A percentile compares a stretch with the other conserved stretches of the same genome.
Conservation (phyloP, 23 tunicate genomes). For the Phallusia fumigata region DNA sequence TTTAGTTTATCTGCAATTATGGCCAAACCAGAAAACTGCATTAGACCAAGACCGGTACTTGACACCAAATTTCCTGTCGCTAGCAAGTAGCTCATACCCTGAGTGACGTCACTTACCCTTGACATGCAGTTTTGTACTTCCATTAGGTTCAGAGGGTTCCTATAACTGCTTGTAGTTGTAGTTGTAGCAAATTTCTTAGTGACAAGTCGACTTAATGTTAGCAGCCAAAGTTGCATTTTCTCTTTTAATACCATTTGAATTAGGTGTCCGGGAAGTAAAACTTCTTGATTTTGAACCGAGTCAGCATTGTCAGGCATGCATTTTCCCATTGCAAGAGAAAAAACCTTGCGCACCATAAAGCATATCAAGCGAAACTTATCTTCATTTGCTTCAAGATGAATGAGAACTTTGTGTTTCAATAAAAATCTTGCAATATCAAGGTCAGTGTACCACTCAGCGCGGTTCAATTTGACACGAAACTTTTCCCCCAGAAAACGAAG, state of each 20-base stretch:
- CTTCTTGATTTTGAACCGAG: conserved; percentile 81
- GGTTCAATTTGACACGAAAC: conserved; percentile 60
- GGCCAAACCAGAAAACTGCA: conserved; percentile 70
- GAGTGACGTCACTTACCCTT: conserved; percentile 45
- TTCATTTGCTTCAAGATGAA: conserved; percentile 56
- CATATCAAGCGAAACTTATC: conserved; percentile 82
- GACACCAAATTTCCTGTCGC: conserved; percentile 80
- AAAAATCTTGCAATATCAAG: conserved; percentile 42
- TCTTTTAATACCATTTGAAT: conserved; percentile 67
- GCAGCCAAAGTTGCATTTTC: conserved; percentile 56
- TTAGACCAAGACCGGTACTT: conserved; percentile 69
- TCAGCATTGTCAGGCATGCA: conserved; percentile 80
- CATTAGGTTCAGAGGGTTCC: background rate
- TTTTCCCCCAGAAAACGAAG: conserved; percentile 55
- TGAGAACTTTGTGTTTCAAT: conserved; percentile 42
- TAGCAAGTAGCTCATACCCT: conserved; percentile 46
- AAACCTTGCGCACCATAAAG: conserved; percentile 74
- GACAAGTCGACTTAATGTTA: conserved; percentile 29
- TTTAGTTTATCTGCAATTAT: conserved; percentile 86
- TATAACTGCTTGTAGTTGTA: background rate
- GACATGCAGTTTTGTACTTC: conserved; percentile 36
- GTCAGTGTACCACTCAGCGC: conserved; percentile 68
- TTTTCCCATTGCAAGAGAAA: conserved; percentile 66
- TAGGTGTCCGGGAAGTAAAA: conserved; percentile 90
- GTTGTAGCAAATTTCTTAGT: conserved; percentile 15